phyloP scores from a whole-genome alignment of 1,140 invertebrate genomes.

The Tetramorium simillimum region DNA sequence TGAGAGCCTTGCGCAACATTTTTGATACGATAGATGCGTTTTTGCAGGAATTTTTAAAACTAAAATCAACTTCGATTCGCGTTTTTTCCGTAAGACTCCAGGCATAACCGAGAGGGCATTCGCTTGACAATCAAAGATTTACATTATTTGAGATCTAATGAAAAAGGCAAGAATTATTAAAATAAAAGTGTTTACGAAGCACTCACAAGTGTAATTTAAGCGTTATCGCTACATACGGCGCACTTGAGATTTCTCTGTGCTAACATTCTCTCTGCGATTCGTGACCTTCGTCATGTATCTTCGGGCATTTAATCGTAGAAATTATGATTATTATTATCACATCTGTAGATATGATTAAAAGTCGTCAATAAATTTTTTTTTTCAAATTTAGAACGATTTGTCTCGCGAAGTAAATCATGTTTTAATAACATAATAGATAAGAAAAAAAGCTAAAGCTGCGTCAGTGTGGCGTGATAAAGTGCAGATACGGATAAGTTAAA shows the following conservation, averaged over 20 bases:
- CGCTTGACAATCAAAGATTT: background rate
- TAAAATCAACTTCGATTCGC: background rate
- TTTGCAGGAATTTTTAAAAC: background rate
- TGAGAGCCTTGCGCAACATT: background rate
- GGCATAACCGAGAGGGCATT: background rate
- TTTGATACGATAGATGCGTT: background rate
- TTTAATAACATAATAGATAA: slow-evolving; percentile 1
- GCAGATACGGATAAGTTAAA: background rate
- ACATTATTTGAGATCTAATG: background rate
- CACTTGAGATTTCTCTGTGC: background rate
- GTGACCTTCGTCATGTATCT: background rate
- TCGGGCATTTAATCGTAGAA: background rate
- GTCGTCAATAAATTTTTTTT: background rate
- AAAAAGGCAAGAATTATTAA: background rate
- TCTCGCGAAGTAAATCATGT: background rate
- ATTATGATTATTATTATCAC: background rate
- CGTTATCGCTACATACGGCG: background rate
- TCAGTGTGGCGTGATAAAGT: background rate
- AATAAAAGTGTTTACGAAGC: slow-evolving; percentile 1
- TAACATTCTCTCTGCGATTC: background rate
- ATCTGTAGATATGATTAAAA: background rate
- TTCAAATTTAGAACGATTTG: background rate
- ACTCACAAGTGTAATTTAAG: background rate
- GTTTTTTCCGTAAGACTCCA: background rate
- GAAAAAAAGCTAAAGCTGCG: background rate